Evolutionary conservation across 2,888 invertebrate species (phyloP).

Genomic region (Limnephilus rhombicus): DNA sequence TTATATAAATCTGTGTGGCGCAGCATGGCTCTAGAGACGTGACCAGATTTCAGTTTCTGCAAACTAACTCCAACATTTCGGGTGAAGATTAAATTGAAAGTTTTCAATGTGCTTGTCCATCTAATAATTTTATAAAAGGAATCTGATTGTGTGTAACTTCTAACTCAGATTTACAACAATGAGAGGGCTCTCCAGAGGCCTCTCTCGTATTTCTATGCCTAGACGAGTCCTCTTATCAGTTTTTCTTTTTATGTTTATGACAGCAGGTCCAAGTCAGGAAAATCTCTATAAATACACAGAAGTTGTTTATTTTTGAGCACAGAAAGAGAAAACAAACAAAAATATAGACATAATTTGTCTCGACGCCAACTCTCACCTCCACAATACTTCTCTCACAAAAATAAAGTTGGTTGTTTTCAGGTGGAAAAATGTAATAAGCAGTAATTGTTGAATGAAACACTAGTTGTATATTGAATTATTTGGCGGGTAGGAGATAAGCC

Average conservation of each 20-base stretch:
- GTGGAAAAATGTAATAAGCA: too few species aligned
- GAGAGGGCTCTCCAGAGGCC: not conserved
- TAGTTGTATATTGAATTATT: too few species aligned
- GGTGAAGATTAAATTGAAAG: not conserved
- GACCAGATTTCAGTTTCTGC: not conserved
- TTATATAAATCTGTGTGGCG: conserved; percentile 36
- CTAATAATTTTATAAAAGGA: not conserved
- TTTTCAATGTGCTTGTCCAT: not conserved
- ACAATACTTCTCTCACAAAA: too few species aligned
- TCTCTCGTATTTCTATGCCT: not conserved
- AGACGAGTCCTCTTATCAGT: not conserved
- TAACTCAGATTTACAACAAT: not conserved
- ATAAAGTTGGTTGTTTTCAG: too few species aligned
- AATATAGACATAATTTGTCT: too few species aligned
- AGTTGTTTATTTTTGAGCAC: not conserved
- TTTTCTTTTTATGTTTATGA: not conserved
- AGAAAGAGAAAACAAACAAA: not conserved
- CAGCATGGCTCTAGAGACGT: conserved; percentile 15
- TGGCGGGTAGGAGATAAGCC: too few species aligned
- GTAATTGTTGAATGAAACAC: too few species aligned
- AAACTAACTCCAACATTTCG: not conserved
- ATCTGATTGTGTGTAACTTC: not conserved
- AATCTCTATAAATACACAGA: not conserved
- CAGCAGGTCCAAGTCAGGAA: not conserved
- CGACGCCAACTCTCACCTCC: too few species aligned